Evolutionary conservation across 2,888 invertebrate species (phyloP).

Genomic region (Drosophila kambysellisi): DNA sequence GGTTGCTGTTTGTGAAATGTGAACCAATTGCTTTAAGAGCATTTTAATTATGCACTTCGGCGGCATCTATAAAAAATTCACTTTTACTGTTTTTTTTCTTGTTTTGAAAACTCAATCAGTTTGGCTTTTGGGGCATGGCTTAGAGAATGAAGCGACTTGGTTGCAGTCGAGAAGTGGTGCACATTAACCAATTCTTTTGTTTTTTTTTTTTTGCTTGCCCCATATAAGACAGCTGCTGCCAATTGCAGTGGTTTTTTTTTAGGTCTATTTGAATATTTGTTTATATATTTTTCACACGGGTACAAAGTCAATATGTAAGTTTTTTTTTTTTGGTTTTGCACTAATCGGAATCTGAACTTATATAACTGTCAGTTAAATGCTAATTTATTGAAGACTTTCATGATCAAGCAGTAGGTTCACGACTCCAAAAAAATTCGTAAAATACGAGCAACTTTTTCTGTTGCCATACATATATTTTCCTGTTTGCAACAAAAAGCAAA

Average conservation of each 20-base stretch:
- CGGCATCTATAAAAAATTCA: slow-evolving; percentile 52
- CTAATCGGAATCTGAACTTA: slow-evolving; percentile 2
- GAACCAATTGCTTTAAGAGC: slow-evolving; percentile 42
- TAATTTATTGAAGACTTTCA: slow-evolving; percentile 18
- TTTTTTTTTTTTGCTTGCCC: slow-evolving; percentile 17
- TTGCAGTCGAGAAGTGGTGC: slow-evolving; percentile 21
- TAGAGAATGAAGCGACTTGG: slow-evolving; percentile 29
- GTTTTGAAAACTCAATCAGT: slow-evolving; percentile 65
- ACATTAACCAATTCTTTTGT: slow-evolving; percentile 50
- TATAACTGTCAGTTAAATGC: slow-evolving; percentile 4
- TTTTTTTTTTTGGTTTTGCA: neutral
- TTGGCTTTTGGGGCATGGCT: slow-evolving; percentile 24
- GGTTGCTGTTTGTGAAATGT: slow-evolving; percentile 47
- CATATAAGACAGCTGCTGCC: slow-evolving; percentile 28
- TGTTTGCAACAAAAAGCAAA: slow-evolving; percentile 28
- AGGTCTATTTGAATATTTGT: slow-evolving; percentile 1
- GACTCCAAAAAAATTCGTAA: slow-evolving; percentile 1
- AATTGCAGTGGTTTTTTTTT: neutral
- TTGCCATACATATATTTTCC: slow-evolving; percentile 37
- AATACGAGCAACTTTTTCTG: slow-evolving; percentile 4
- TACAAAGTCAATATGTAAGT: neutral
- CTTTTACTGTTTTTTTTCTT: slow-evolving; percentile 27
- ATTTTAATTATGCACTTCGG: slow-evolving; percentile 63
- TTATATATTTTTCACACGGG: neutral
- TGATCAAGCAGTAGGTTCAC: slow-evolving; percentile 31